Evolutionary conservation across 2,888 invertebrate genomes (phyloP).

Genomic region (Halictus quadricinctus): DNA sequence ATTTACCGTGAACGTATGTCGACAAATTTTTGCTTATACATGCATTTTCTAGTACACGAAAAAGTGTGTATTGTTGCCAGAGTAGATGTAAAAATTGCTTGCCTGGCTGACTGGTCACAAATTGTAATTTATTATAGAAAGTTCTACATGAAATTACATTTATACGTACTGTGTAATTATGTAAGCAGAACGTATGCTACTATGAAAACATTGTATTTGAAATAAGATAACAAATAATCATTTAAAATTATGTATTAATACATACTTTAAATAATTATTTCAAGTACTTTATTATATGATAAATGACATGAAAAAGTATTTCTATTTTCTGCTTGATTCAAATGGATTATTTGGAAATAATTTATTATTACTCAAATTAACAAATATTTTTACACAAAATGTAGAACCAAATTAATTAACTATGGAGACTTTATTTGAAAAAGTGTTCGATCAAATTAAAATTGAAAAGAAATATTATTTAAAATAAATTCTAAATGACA

Average conservation of each 20-base stretch:
- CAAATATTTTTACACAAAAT: neutral
- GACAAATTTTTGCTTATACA: neutral
- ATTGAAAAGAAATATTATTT: neutral
- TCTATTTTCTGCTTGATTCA: neutral
- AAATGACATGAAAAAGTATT: too few species aligned
- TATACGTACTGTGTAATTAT: neutral
- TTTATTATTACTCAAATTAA: neutral
- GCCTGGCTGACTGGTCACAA: neutral
- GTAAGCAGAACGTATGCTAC: too few species aligned
- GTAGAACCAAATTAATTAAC: neutral
- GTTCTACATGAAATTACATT: neutral
- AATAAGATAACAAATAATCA: neutral
- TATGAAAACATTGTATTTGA: neutral
- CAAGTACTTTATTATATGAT: too few species aligned
- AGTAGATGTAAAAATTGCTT: neutral
- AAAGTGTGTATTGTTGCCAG: neutral
- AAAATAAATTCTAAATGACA: neutral
- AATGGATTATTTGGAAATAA: neutral
- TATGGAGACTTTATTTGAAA: neutral
- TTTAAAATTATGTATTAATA: too few species aligned
- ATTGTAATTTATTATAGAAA: neutral
- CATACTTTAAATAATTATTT: too few species aligned
- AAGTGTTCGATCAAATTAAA: neutral
- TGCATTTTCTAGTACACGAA: too few species aligned
- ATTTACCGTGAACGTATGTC: neutral